Percentiles rank a stretch among this genome's conserved stretches.
phyloP scores from a whole-genome alignment of 2,888 invertebrate genomes.

The Clivina fossor region DNA sequence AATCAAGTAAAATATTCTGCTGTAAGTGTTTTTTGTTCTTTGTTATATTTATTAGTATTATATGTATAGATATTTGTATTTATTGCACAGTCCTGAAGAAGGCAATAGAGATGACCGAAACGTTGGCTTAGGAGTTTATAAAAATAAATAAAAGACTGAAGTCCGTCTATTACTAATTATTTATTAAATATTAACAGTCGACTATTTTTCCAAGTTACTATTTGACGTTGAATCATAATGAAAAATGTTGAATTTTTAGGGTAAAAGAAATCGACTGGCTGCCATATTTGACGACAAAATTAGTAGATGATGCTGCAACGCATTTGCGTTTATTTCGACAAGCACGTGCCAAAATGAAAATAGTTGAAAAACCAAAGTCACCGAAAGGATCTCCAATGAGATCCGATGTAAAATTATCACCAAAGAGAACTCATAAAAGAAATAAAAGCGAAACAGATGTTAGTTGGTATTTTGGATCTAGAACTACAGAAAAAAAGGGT shows the following conservation, averaged over 20 bases:
- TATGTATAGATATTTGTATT: too few species aligned
- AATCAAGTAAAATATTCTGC: too few species aligned
- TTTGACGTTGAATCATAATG: too few species aligned
- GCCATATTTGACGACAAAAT: slow-evolving; percentile 78
- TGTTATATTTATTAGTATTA: too few species aligned
- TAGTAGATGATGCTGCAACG: slow-evolving; percentile 88
- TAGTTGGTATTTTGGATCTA: slow-evolving; percentile 60
- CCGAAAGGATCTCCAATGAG: slow-evolving; percentile 48
- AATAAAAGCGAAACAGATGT: slow-evolving; percentile 76
- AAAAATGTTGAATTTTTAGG: slow-evolving; percentile 45
- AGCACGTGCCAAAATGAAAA: slow-evolving; percentile 60
- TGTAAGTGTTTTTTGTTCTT: too few species aligned
- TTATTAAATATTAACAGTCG: too few species aligned
- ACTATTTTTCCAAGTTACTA: too few species aligned
- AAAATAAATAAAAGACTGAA: too few species aligned
- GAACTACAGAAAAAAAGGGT: slow-evolving; percentile 50
- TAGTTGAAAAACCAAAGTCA: slow-evolving; percentile 45
- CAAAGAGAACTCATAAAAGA: slow-evolving; percentile 58
- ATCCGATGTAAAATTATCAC: slow-evolving; percentile 49
- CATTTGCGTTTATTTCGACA: slow-evolving; percentile 85
- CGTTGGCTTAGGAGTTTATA: too few species aligned
- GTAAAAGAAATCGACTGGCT: slow-evolving; percentile 90
- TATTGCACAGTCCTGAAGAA: too few species aligned
- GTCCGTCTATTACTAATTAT: too few species aligned
- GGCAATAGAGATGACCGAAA: too few species aligned